Evolutionary conservation across 2,113 vertebrate species (phyloP).

Genomic region (Heterotilapia buettikoferi): DNA sequence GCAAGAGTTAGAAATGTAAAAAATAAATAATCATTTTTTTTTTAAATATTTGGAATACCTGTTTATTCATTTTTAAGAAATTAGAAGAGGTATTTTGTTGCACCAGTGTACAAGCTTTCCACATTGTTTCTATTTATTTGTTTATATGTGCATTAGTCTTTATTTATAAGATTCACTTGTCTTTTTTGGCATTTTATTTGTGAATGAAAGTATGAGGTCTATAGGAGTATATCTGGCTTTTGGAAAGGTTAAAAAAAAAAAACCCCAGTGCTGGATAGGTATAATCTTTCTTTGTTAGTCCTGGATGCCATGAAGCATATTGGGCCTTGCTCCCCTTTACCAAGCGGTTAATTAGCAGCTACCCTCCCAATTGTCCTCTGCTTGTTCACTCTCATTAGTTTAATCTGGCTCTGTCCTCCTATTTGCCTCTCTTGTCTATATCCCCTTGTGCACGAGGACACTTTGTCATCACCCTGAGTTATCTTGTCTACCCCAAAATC

Average conservation of each 20-base stretch:
- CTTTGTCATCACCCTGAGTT: slow-evolving; percentile 30
- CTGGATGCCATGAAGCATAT: slow-evolving; percentile 27
- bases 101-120: neutral
- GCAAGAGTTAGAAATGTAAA: neutral
- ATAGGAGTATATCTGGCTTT: neutral
- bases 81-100: neutral
- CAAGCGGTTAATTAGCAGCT: slow-evolving; percentile 64
- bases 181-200: neutral
- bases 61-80: neutral
- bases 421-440: slow-evolving; percentile 32
- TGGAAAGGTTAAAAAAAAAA: neutral
- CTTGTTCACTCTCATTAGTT: slow-evolving; percentile 71
- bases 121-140: neutral
- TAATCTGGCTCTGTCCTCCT: slow-evolving; percentile 71
- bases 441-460: slow-evolving; percentile 52
- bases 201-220: neutral
- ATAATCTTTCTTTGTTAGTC: neutral
- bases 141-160: neutral
- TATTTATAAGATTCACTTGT: neutral
- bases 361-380: slow-evolving; percentile 67
- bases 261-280: neutral
- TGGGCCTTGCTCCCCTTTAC: slow-evolving; percentile 35
- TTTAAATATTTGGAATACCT: neutral
- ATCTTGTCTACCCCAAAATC: neutral
- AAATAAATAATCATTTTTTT: neutral